A percentile compares a stretch with the other conserved stretches of the same genome.
Conservation (phyloP, 2,888 invertebrate species). For the Myathropa florea region DNA sequence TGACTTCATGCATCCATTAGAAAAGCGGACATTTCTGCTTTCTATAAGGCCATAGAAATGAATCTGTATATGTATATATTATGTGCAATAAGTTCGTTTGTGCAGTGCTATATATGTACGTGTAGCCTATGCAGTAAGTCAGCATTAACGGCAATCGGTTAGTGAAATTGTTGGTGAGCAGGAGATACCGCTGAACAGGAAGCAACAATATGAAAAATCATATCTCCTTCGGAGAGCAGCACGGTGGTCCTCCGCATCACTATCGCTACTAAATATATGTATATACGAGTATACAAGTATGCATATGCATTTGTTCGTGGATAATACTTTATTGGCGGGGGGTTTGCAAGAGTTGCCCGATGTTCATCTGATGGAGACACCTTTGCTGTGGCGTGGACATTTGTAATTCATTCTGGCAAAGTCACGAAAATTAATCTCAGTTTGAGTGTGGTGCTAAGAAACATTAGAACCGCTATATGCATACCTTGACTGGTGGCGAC, state of each 20-base stretch:
- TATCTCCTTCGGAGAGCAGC: not conserved
- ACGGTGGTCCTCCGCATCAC: not conserved
- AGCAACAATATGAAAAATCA: not conserved
- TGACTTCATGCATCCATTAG: not conserved
- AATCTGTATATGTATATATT: no score
- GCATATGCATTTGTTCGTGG: not conserved
- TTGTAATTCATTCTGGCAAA: not conserved
- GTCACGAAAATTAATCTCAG: constrained; percentile 8
- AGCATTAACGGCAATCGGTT: not conserved
- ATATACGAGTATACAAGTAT: not conserved
- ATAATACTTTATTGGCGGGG: not conserved
- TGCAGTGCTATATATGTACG: no score
- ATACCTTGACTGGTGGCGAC: not conserved
- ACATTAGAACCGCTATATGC: constrained; percentile 1
- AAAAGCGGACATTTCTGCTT: not conserved
- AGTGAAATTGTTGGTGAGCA: not conserved
- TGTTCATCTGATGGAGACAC: not conserved
- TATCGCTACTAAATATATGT: not conserved
- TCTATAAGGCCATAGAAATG: not conserved
- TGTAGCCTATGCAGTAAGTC: not conserved
- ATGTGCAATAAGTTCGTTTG: no score
- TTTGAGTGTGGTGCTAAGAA: not conserved
- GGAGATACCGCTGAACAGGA: not conserved
- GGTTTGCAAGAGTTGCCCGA: not conserved
- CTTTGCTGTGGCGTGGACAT: not conserved